A percentile compares a stretch with the other conserved stretches of the same genome.
Conservation (phyloP, 2,113 vertebrate species). For the Lonchura striata region DNA sequence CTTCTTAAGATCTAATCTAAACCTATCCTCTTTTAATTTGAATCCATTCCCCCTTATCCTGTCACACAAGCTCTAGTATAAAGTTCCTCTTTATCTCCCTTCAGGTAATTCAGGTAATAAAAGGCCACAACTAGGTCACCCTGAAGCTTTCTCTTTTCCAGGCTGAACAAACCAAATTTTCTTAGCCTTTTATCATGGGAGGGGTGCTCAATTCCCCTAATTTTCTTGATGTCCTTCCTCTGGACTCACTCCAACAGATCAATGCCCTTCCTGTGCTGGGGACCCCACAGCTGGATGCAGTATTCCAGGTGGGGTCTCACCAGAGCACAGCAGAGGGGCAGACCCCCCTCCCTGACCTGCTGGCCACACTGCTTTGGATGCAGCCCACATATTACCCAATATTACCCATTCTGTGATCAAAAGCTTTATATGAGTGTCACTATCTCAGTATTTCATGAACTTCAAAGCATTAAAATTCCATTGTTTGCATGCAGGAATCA, state of each 20-base stretch:
- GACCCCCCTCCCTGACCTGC: background rate
- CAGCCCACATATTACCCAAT: background rate
- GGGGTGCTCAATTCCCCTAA: too few species aligned
- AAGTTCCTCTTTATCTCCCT: background rate
- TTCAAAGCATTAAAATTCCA: background rate
- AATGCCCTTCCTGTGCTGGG: background rate
- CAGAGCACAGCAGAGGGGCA: background rate
- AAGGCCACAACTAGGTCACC: background rate
- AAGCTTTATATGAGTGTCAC: background rate
- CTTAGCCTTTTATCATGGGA: background rate
- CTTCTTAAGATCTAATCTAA: background rate
- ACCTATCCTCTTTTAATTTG: background rate
- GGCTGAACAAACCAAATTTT: background rate
- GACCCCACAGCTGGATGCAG: background rate
- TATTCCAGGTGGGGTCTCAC: background rate
- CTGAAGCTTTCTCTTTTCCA: background rate
- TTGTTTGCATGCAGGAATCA: background rate
- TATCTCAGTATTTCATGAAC: background rate
- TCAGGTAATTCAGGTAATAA: background rate
- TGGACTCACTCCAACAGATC: background rate
- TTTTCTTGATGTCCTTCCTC: background rate
- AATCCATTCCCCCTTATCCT: background rate
- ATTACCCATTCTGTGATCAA: background rate
- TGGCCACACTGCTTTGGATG: background rate
- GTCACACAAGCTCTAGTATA: rapidly evolving